These are phyloP conservation scores for Hydrochoerus hydrochaeris DNA, from an alignment of 2,113 vertebrate genomes.

Conservation along the genomic window DNA sequence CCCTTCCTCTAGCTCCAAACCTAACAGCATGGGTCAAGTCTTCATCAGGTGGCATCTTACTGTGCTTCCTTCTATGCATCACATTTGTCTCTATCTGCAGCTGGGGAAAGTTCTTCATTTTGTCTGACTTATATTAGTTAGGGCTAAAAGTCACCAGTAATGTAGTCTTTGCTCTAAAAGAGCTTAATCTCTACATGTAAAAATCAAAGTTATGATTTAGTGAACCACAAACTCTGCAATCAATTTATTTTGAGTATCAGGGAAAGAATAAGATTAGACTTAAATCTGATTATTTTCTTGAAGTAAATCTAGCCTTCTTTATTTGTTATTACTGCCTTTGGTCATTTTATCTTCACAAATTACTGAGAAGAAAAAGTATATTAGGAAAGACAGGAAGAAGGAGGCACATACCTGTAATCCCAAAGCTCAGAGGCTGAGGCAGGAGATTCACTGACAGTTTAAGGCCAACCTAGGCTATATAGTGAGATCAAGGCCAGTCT, in stretches of 20 bases:
- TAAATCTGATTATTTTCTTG: not conserved
- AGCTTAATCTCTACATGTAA: not conserved
- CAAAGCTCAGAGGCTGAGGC: not conserved
- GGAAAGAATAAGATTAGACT: not conserved
- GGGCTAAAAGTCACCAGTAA: too few species aligned
- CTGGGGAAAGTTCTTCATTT: not conserved
- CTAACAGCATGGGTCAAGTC: not conserved
- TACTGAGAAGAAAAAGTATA: constrained; percentile 23
- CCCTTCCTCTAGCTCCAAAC: not conserved
- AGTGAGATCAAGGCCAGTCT: not conserved
- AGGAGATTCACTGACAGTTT: not conserved
- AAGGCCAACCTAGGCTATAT: too few species aligned
- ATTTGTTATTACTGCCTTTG: not conserved
- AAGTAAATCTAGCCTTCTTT: not conserved
- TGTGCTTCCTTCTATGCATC: not conserved
- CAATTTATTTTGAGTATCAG: not conserved
- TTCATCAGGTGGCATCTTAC: not conserved
- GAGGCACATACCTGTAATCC: not conserved
- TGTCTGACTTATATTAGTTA: too few species aligned
- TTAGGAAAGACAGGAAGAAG: not conserved
- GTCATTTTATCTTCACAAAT: constrained; percentile 3
- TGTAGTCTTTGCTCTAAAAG: not conserved
- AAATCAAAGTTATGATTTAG: not conserved
- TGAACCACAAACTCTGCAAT: not conserved
- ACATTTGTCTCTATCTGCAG: not conserved